Base-by-base conservation (phyloP, 2,113 vertebrate genomes). In the Melanerpes formicivorus region DNA sequence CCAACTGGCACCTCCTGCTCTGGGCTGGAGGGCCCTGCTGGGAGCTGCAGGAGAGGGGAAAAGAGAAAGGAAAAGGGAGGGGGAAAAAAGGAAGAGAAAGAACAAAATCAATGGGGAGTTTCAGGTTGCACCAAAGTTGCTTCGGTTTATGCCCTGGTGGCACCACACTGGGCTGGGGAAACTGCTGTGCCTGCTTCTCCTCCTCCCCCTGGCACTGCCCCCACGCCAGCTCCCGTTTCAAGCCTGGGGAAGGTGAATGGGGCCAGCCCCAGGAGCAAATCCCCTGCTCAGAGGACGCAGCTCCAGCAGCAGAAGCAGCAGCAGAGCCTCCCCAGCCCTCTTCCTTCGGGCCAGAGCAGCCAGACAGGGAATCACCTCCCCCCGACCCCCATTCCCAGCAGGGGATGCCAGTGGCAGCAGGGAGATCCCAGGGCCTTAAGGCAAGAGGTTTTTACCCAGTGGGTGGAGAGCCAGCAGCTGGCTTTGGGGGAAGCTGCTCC, bases 101-200 rank as follows among this genome's bases (percentile, higher is more conserved):
- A 26, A 27, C 16, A 8, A 85, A 93, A 95, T 96, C 93, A 66
- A 95, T 96, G 74, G 30, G 0, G 3, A 52, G 96, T 62, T 73
- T 96, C 95, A 89, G 1, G 64, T 94, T 96, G 93, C 29, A 17
- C 95, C 71, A 4, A 88, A 94, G 77, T 1, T 5, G 9, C 96
- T 96, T 70, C 75, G 92, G 95, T 95, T 92, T 90, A 76, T 62
- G 90, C 90, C 48, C 84, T 0, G 23, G 95, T 71, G 86, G 26
- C 80, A 78, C 48, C 30, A 1, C 65, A 27, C 2, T 2, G 17
- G 77, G 88, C 71, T 11, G 34, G 63, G 93, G 75, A 96, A 95
- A 95, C 5, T 84, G 90, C 96, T 93, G 92, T 1, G 90, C 62
- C 50, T 14, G 93, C 92, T 95, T 6, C 92, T 86, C 80, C n/a